Evolutionary conservation across 2,797 vertebrate genomes (phyloP).

Genomic region (Rhinella marina): DNA sequence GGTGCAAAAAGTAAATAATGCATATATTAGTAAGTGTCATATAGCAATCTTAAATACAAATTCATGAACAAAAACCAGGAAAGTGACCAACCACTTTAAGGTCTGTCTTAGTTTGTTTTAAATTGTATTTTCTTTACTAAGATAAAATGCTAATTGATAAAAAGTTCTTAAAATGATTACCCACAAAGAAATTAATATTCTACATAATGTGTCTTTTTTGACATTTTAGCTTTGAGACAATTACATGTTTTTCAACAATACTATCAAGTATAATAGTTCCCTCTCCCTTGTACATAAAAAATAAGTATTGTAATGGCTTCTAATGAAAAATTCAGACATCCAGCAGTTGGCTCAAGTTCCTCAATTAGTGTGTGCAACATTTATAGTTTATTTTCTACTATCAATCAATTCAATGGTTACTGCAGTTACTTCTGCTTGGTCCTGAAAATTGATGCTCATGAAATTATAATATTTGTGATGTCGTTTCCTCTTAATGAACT

Average conservation of each 20-base stretch:
- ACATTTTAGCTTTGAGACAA: background rate
- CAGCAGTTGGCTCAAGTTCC: constrained; percentile 18
- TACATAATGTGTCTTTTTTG: background rate
- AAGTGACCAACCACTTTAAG: too few species aligned
- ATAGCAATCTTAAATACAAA: too few species aligned
- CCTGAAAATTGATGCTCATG: constrained; percentile 26
- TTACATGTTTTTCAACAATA: background rate
- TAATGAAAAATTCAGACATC: constrained; percentile 27
- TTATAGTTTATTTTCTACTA: constrained; percentile 36
- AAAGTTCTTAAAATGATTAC: too few species aligned
- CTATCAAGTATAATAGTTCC: background rate
- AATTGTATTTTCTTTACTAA: too few species aligned
- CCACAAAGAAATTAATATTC: background rate
- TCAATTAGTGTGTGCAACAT: constrained; percentile 18
- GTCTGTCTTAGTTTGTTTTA: too few species aligned
- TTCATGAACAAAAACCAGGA: too few species aligned
- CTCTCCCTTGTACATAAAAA: constrained; percentile 1
- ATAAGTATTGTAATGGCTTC: background rate
- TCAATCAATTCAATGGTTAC: constrained; percentile 26
- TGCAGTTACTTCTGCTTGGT: constrained; percentile 11
- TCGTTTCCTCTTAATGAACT: constrained; percentile 19
- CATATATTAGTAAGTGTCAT: too few species aligned
- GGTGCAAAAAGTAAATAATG: too few species aligned
- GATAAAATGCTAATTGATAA: too few species aligned
- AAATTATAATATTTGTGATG: constrained; percentile 27